A percentile compares a stretch with the other conserved stretches of the same genome.
Evolutionary conservation across 1,140 invertebrate species (phyloP).

Genomic region (Pseudomyrmex cubaensis): DNA sequence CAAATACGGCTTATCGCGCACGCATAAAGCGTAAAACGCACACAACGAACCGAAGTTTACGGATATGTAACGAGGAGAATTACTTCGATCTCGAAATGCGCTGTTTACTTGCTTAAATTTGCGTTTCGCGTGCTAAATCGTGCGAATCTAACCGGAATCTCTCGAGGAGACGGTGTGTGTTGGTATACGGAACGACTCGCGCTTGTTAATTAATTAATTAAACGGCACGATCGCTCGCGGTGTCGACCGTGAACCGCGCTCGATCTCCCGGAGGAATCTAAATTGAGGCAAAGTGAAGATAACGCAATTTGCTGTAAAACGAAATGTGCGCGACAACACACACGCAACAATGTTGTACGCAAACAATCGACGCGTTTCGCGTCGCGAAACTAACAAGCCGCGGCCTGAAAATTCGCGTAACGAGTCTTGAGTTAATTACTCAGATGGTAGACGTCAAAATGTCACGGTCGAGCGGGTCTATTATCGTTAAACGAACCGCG

Average conservation of each 20-base stretch:
- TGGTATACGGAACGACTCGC: slow-evolving; percentile 10
- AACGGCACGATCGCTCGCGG: background rate
- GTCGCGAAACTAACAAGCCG: background rate
- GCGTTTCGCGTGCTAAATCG: background rate
- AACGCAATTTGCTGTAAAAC: slow-evolving; percentile 17
- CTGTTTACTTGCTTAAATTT: background rate
- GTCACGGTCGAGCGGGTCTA: background rate
- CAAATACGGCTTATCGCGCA: slow-evolving; percentile 79
- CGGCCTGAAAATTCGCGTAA: background rate
- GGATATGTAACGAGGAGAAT: background rate
- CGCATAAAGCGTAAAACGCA: slow-evolving; percentile 1
- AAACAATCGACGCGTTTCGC: background rate
- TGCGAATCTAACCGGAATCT: background rate
- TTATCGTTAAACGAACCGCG: slow-evolving; percentile 24
- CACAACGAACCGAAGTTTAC: background rate
- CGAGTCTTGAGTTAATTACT: background rate
- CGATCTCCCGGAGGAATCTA: background rate
- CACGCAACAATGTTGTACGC: background rate
- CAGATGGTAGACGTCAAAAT: background rate
- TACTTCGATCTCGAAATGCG: background rate
- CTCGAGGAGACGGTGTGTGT: background rate
- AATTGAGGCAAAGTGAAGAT: slow-evolving; percentile 16
- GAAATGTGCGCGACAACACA: slow-evolving; percentile 8
- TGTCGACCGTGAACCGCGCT: background rate
- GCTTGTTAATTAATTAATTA: slow-evolving; percentile 6